Evolutionary conservation across 2,888 invertebrate species (phyloP), one percentile per base, ranked within the genome.

Genomic region (Dione juno): DNA sequence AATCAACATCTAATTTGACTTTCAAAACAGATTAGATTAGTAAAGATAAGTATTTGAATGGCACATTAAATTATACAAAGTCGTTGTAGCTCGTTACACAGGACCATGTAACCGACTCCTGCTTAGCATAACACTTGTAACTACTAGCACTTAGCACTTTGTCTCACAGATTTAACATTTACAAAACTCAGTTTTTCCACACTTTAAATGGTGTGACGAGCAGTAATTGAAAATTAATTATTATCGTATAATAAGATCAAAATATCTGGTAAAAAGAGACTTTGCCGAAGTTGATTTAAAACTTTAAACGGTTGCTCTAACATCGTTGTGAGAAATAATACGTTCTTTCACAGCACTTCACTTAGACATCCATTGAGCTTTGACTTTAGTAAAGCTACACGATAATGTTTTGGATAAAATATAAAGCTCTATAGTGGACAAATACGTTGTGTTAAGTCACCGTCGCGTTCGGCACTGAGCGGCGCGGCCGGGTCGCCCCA

Each of bases 171-270:
- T 66, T 66, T 35, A 37, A 43, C 28, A 59, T 54, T 28, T 37
- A 68, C 54, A 67, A 63, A 63, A 69, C 48, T 65, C 77, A 69
- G 76, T 75, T 79, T 74, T 61, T 67, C 28, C 21, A 35, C 58
- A 21, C 19, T n/a, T 67, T 67, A 72, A 63, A 72, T 69, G 61
- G 71, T 52, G 16, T 50, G 64, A 6, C 14, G 14, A 13, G 21
- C 19, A 63, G 21, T 40, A 66, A 63, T 65, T 63, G 37, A 58
- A 54, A 68, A 74, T 72, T 91, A 92, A 86, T 92, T 89, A 79
- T 87, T 84, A 86, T 93, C 92, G 85, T 93, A 93, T 79, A 93
- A 85, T 74, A 93, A 88, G 81, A 93, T 92, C 82, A 92, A 84
- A 77, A 85, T 88, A 83, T 92, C 89, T 71, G 88, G 89, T 78